Percentiles rank a stretch among this genome's conserved stretches.
Conservation (phyloP, 2,797 vertebrate species). For the Cyprinella venusta region DNA sequence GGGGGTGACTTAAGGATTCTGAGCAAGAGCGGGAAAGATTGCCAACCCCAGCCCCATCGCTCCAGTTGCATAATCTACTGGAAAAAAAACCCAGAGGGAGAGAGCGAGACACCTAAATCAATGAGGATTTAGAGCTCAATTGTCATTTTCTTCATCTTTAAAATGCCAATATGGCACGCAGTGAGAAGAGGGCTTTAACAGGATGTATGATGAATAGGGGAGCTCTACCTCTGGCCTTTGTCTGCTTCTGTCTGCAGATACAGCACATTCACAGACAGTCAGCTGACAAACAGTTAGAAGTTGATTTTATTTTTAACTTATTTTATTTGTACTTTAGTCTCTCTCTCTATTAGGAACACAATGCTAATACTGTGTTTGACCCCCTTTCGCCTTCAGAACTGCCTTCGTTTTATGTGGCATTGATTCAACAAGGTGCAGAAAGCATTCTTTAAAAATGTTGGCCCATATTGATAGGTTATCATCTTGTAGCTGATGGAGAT, state of each 20-base stretch:
- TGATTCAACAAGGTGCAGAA: too few relatives aligned
- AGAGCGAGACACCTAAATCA: conserved; percentile 64
- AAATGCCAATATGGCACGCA: conserved; percentile 67
- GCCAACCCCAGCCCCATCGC: conserved; percentile 70
- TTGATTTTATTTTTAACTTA: background rate
- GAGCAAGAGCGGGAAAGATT: conserved; percentile 77
- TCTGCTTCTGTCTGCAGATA: conserved; percentile 23
- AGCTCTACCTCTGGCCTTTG: conserved; percentile 53
- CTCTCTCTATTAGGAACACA: too few relatives aligned
- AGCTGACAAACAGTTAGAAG: background rate
- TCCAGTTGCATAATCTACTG: conserved; percentile 77
- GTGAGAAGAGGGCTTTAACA: conserved; percentile 58
- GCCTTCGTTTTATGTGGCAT: too few relatives aligned
- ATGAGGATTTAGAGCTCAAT: conserved; percentile 74
- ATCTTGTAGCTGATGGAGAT: too few relatives aligned
- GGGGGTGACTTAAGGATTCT: conserved; percentile 77
- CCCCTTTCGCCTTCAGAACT: too few relatives aligned
- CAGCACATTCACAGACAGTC: background rate
- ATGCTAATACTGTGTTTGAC: too few relatives aligned
- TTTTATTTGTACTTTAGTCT: too few relatives aligned
- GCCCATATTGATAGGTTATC: too few relatives aligned
- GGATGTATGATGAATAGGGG: conserved; percentile 56
- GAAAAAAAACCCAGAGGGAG: conserved; percentile 44
- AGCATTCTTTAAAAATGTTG: too few relatives aligned
- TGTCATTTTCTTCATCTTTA: conserved; percentile 75